A percentile compares a stretch with the other conserved stretches of the same genome.
These are phyloP conservation scores for Xanthia togata DNA, from an alignment of 2,888 invertebrate species.

Conservation along the genomic window DNA sequence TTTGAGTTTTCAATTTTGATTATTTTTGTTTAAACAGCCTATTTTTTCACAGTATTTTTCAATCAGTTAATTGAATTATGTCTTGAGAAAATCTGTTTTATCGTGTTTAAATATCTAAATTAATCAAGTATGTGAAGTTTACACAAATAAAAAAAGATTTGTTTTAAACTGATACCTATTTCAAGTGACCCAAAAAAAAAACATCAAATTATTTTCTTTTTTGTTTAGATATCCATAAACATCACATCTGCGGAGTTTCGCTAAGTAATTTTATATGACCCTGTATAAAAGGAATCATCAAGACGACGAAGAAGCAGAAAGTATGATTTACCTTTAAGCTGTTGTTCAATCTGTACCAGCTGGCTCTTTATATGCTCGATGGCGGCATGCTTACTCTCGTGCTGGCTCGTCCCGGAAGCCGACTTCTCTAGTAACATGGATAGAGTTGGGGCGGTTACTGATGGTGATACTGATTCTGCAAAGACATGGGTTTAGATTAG, in stretches of 20 bases:
- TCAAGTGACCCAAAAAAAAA: too few relatives aligned
- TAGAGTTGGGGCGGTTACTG: conserved; percentile 93
- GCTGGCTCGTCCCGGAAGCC: conserved; percentile 68
- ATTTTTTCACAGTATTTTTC: background rate
- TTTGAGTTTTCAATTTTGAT: background rate
- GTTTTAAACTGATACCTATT: too few relatives aligned
- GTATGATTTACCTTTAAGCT: conserved; percentile 59
- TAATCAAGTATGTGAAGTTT: too few relatives aligned
- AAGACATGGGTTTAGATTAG: background rate
- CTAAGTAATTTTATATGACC: too few relatives aligned
- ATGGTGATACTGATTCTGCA: conserved; percentile 90
- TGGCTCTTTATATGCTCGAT: conserved; percentile 88
- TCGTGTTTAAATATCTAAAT: too few relatives aligned
- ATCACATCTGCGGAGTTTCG: too few relatives aligned
- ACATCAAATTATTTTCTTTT: too few relatives aligned
- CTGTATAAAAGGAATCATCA: background rate
- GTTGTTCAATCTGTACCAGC: conserved; percentile 86
- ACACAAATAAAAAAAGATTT: too few relatives aligned
- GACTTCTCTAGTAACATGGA: conserved; percentile 93
- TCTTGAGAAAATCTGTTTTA: too few relatives aligned
- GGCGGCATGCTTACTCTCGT: conserved; percentile 84
- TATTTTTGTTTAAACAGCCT: background rate
- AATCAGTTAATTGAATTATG: too few relatives aligned
- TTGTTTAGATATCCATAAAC: too few relatives aligned
- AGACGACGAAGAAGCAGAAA: background rate